Evolutionary conservation across 2,888 invertebrate genomes (phyloP), one percentile per base, ranked within the genome.

Genomic region (Noctua pronuba): DNA sequence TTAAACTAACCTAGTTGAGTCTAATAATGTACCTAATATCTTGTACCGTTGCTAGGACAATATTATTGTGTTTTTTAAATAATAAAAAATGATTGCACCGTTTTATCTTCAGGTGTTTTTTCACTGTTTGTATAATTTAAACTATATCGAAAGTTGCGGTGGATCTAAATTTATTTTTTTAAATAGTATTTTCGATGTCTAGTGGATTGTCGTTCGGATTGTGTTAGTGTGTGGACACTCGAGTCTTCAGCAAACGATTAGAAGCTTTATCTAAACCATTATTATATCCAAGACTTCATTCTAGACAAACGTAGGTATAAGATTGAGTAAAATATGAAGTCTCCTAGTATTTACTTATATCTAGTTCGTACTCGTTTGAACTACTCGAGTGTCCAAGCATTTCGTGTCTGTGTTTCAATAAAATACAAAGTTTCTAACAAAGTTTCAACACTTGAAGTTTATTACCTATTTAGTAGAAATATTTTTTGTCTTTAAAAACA

Each of bases 31-130:
- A 95, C 93, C 94, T 95, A 94, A 92, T 94, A 94, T 92, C 92
- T 94, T 94, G 91, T 94, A 94, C 95, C 92, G 93, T 95, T 94
- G 95, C 95, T 95, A 95, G 88, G 96, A 94, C 94, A 95, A 95
- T 96, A 94, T 95, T 93, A 91, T 93, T 90, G 86, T 93, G 94
- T 95, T 94, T 92, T 94, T 86, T 86, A 88, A 86, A 79, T 75
- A 84, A 86, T 87, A 91, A 92, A 70, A 88, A 92, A 92, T 92
- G 93, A 92, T 93, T 93, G 95, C 95, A 95, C 95, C 94, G 93
- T 94, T 92, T 89, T 88, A 90, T 66, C 87, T 92, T 92, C 90
- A 89, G 90, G 88, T 89, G 85, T 87, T 92, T 92, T 90, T 90
- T 91, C 90, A 92, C 90, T 88, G 89, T 88, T 90, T 90, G 86